phyloP scores from a whole-genome alignment of 2,113 vertebrate genomes.

The Toxostoma redivivum region DNA sequence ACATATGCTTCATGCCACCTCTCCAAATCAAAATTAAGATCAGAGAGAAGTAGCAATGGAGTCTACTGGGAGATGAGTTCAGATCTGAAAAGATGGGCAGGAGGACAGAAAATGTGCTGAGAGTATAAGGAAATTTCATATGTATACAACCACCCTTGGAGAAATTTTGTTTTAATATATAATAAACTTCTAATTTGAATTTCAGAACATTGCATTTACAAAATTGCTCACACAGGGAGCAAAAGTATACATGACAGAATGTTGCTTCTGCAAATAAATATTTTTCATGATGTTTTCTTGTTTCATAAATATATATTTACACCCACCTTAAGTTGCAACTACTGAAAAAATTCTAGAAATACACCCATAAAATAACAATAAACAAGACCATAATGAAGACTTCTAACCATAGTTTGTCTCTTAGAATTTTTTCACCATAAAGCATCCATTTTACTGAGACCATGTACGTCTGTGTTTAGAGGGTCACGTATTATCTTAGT shows the following conservation, averaged over 20 bases:
- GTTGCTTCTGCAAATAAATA: neutral
- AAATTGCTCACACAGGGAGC: neutral
- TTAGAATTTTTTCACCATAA: neutral
- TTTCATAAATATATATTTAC: neutral
- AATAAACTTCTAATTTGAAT: neutral
- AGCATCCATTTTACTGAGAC: neutral
- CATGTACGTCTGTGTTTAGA: neutral
- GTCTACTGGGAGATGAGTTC: neutral
- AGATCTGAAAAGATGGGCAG: neutral
- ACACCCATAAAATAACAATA: neutral
- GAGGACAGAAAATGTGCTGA: neutral
- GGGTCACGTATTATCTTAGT: neutral
- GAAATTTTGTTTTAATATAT: neutral
- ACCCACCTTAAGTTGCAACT: neutral
- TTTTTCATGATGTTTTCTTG: neutral
- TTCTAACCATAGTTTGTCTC: neutral
- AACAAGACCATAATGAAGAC: neutral
- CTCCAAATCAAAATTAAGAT: conserved; percentile 32
- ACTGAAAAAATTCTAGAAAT: neutral
- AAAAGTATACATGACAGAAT: neutral
- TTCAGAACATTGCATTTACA: neutral
- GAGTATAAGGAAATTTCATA: neutral
- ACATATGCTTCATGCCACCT: neutral
- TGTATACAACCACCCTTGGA: neutral
- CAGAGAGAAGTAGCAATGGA: neutral